phyloP scores from a whole-genome alignment of 1,140 invertebrate genomes.

The Ectropis grisescens region DNA sequence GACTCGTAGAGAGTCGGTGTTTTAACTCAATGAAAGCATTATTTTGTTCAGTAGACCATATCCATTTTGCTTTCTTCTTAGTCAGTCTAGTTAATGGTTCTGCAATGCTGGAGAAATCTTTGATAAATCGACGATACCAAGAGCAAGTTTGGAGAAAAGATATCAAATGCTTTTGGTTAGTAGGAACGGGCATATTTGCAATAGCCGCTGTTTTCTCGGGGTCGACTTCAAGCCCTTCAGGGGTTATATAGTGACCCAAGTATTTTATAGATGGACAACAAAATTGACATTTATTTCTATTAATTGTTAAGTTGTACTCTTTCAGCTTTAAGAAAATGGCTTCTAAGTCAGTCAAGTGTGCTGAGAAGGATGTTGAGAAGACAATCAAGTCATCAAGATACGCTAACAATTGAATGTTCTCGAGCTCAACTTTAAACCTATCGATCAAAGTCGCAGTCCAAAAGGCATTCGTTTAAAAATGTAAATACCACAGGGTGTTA shows the following conservation, averaged over 20 bases:
- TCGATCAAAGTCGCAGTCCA: conserved; percentile 21
- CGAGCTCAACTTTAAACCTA: conserved; percentile 1
- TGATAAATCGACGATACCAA: conserved; percentile 6
- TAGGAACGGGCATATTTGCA: background rate
- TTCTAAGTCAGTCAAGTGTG: conserved; percentile 5
- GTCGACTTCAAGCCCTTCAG: conserved; percentile 5
- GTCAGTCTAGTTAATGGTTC: background rate
- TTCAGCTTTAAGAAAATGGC: conserved; percentile 1
- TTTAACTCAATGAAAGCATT: conserved; percentile 1
- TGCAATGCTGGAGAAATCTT: background rate
- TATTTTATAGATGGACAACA: conserved; percentile 7
- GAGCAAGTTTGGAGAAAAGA: conserved; percentile 4
- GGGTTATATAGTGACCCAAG: conserved; percentile 9
- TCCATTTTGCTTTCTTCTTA: conserved; percentile 2
- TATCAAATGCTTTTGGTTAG: background rate
- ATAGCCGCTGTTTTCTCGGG: conserved; percentile 3
- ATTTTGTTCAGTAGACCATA: background rate
- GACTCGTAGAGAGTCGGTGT: background rate
- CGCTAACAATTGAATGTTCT: conserved; percentile 6
- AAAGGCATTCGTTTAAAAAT: conserved; percentile 55
- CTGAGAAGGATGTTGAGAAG: conserved; percentile 5
- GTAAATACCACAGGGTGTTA: conserved; percentile 36
- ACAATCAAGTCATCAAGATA: conserved; percentile 21
- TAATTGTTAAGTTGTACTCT: conserved; percentile 6
- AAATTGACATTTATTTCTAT: conserved; percentile 10